Evolutionary conservation across 2,113 vertebrate genomes (phyloP).

Genomic region (Tachuris rubrigastra): DNA sequence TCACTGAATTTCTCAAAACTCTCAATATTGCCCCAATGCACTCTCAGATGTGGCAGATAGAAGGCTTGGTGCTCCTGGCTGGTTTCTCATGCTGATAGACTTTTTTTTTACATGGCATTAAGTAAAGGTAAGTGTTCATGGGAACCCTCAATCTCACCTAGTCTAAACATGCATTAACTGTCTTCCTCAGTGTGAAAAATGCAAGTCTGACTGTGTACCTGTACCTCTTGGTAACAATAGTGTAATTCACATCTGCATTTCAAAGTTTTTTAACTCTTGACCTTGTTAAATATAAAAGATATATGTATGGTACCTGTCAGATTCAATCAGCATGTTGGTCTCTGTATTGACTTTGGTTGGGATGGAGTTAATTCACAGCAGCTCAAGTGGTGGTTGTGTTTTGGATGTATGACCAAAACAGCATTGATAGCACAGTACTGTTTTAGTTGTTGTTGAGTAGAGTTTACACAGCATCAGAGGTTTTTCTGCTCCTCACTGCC

Average conservation of each 20-base stretch:
- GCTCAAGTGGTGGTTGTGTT: not conserved
- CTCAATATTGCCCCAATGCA: not conserved
- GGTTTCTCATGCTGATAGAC: not conserved
- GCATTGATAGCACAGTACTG: not conserved
- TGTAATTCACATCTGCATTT: not conserved
- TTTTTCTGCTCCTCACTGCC: not conserved
- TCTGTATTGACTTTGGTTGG: not conserved
- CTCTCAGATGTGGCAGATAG: not conserved
- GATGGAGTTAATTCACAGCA: not conserved
- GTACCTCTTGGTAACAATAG: not conserved
- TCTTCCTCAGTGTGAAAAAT: not conserved
- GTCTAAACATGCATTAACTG: not conserved
- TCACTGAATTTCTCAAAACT: not conserved
- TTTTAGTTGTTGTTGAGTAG: not conserved
- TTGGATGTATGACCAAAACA: not conserved
- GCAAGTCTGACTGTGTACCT: not conserved
- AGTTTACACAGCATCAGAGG: not conserved
- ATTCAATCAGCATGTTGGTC: not conserved
- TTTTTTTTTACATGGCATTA: not conserved
- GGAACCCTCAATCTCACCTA: not conserved
- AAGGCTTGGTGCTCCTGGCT: not conserved
- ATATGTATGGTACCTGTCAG: not conserved
- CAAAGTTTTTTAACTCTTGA: not conserved
- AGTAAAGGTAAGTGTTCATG: not conserved
- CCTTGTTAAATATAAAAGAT: not conserved